Conservation (phyloP, 1,140 invertebrate species). For the Drosophila elegans region DNA sequence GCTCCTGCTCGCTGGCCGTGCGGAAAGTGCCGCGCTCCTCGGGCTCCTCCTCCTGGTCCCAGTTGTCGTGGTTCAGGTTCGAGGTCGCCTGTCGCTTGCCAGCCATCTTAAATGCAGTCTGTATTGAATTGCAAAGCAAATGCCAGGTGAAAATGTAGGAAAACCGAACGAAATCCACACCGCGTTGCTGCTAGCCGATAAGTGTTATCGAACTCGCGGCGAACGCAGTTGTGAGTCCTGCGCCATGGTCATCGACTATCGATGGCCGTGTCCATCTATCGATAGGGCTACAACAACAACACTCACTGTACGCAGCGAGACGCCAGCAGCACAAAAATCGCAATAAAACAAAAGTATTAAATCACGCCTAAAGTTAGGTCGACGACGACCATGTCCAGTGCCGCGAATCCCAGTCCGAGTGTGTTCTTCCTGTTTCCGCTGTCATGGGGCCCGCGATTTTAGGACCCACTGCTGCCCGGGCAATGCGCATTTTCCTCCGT, state of each 20-base stretch:
- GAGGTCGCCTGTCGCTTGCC: slow-evolving; percentile 90
- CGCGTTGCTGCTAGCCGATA: slow-evolving; percentile 21
- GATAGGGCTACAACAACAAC: slow-evolving; percentile 41
- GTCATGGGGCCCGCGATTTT: slow-evolving; percentile 34
- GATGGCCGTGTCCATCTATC: not conserved
- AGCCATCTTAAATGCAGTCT: slow-evolving; percentile 87
- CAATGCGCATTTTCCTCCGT: slow-evolving; percentile 61
- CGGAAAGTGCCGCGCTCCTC: slow-evolving; percentile 91
- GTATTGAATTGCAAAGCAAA: slow-evolving; percentile 19
- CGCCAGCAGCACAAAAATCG: slow-evolving; percentile 77
- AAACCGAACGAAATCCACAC: slow-evolving; percentile 20
- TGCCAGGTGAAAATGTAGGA: slow-evolving; percentile 20
- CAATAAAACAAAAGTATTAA: slow-evolving; percentile 66
- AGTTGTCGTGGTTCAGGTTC: slow-evolving; percentile 95
- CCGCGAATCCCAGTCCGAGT: slow-evolving; percentile 23
- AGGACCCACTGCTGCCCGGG: slow-evolving; percentile 21
- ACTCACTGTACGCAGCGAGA: slow-evolving; percentile 58
- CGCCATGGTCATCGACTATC: not conserved
- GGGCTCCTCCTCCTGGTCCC: slow-evolving; percentile 93
- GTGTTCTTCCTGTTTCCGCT: not conserved
- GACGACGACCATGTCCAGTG: slow-evolving; percentile 27
- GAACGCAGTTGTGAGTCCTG: slow-evolving; percentile 7
- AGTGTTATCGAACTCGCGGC: not conserved
- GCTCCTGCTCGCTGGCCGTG: slow-evolving; percentile 88
- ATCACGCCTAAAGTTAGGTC: slow-evolving; percentile 24